Base-by-base conservation (phyloP, 2,797 vertebrate species). In the Tamandua tetradactyla region DNA sequence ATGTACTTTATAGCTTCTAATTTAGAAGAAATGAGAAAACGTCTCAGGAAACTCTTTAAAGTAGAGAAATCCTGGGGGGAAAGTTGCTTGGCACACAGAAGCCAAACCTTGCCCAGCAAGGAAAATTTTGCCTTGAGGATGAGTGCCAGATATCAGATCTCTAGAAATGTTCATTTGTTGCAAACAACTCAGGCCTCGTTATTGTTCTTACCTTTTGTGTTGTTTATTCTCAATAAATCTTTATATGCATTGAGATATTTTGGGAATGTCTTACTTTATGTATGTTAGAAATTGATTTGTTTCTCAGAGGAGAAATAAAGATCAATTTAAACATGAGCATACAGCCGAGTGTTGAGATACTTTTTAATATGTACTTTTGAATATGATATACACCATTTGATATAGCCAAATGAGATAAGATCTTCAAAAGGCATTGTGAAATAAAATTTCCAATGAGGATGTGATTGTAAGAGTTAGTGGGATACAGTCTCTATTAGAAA, bases 41-140 rank as follows among this genome's bases (percentile, higher is more conserved):
- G 94, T 95, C n/a, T 79, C 3, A 76, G 79, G 7, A 86, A 94
- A 93, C 88, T 74, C 55, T 78, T 82, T 87, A 88, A 12, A 64
- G n/a, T 78, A 8, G 44, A 84, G 79, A 94, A 91, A 72, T 91
- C 59, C 27, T 71, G 4, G 5, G 30, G 40, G 32, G 0, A 15
- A 2, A 2, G 6, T 76, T 30, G 27, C 12, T 76, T 49, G n/a
- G 14, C 55, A n/a, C 0, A 0, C 27, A 23, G 75, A 18, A 76
- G n/a, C 13, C 42, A 82, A 95, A 57, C 47, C 61, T 55, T 79
- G 23, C 27, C 30, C 80, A 59, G 80, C 40, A 75, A 85, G 18
- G 11, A 85, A 86, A 88, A 42, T 83, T 59, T 7, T 81, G n/a
- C 30, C 68, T 10, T 49, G 5, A 55, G 20, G 66, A 23, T 40